Evolutionary conservation across 2,113 vertebrate species (phyloP).

Genomic region (Pavo muticus): DNA sequence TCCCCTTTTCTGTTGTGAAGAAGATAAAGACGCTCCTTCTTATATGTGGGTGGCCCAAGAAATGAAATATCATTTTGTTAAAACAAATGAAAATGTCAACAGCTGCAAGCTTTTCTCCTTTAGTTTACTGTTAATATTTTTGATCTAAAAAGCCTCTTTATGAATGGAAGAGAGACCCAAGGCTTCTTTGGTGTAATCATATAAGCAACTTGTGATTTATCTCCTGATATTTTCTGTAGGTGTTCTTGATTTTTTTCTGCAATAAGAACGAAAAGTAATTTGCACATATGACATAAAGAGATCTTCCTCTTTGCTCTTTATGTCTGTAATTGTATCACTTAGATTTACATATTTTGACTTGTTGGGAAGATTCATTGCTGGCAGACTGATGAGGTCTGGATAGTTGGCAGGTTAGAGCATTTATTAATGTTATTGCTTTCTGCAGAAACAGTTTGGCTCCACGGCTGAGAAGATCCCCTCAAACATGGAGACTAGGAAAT

Average conservation of each 20-base stretch:
- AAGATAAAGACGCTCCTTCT: background rate
- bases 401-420: background rate
- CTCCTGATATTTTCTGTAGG: background rate
- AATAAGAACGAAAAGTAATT: background rate
- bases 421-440: conserved; percentile 19
- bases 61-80: background rate
- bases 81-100: background rate
- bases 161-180: background rate
- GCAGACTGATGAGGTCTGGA: background rate
- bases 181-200: background rate
- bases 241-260: background rate
- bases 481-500: conserved; percentile 41
- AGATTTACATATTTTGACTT: background rate
- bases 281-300: background rate
- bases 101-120: background rate
- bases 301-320: background rate
- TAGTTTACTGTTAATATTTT: background rate
- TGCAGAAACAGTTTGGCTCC: conserved; percentile 43
- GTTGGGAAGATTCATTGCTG: conserved; percentile 27
- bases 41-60: background rate
- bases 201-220: background rate
- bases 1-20: background rate
- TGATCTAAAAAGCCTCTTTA: background rate
- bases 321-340: background rate
- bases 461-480: conserved; percentile 27